Evolutionary conservation across 2,113 vertebrate genomes (phyloP), one percentile per base, ranked within the genome.

Genomic region (Campylomormyrus tamandua): DNA sequence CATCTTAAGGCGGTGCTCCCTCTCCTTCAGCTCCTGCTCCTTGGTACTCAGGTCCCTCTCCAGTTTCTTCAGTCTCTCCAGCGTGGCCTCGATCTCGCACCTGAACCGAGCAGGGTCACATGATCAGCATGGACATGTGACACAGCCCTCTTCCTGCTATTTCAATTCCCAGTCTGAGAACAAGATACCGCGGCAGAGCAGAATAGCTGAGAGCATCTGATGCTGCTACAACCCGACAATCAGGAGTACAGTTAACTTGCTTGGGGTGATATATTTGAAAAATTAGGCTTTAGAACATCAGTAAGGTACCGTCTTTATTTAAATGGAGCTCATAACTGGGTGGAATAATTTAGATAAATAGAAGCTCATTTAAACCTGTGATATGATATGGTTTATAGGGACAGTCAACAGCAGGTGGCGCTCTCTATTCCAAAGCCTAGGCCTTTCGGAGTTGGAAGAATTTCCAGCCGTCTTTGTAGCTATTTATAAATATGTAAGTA

Each of bases 21-120:
- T 94, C 92, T 98, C 97, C 94, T 98, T 99, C 91, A 99, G 95
- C 91, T 98, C 98, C 94, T 99, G 97, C 93, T 99, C 98, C 94
- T 99, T 99, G 93, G 96, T 97, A 94, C 98, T 99, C 95, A 99
- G 96, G 94, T 99, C 98, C 91, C 98, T 96, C 95, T 99, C 98
- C 94, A 99, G 95, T 95, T 97, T 98, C 96, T 99, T 99, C 92
- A 99, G 97, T 88, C 98, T 96, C 90, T 99, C 98, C 52, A 99
- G 97, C 62, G 98, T 99, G 88, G 97, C 98, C 94, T 99, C 98
- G 86, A 99, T 99, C 96, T 99, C 98, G 93, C 95, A 97, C 96
- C 98, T 99, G 93, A 90, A 93, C 17, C 70, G 94, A 35, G 5
- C 10, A 5, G 58, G 21, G 52, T 88, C 17, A 88, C 35, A n/a